Evolutionary conservation across 2,797 vertebrate genomes (phyloP).

Genomic region (Lepilemur septentrionalis): DNA sequence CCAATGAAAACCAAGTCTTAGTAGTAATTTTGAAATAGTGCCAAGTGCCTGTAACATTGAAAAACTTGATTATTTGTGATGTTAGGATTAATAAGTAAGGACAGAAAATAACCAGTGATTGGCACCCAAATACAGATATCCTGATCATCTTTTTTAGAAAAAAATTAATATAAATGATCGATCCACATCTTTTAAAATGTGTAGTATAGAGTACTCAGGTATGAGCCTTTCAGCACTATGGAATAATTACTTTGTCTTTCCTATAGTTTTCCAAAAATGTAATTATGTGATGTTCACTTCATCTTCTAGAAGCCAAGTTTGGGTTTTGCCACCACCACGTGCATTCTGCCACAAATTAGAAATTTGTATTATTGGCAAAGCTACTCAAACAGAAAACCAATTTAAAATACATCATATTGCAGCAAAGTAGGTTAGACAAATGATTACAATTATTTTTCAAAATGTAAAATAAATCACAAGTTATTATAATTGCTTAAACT

Average conservation of each 20-base stretch:
- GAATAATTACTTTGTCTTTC: background rate
- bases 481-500: background rate
- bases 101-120: background rate
- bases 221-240: background rate
- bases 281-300: background rate
- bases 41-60: background rate
- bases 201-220: background rate
- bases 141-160: background rate
- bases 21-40: background rate
- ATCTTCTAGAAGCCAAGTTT: background rate
- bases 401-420: background rate
- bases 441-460: constrained; percentile 9
- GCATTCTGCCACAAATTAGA: background rate
- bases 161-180: background rate
- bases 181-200: background rate
- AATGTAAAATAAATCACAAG: background rate
- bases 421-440: background rate
- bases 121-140: background rate
- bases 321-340: background rate
- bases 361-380: constrained; percentile 17
- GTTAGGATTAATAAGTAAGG: background rate
- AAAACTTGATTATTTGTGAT: background rate
- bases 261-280: background rate
- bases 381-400: background rate
- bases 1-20: background rate